phyloP scores from a whole-genome alignment of 2,888 invertebrate genomes.

The Dione juno region DNA sequence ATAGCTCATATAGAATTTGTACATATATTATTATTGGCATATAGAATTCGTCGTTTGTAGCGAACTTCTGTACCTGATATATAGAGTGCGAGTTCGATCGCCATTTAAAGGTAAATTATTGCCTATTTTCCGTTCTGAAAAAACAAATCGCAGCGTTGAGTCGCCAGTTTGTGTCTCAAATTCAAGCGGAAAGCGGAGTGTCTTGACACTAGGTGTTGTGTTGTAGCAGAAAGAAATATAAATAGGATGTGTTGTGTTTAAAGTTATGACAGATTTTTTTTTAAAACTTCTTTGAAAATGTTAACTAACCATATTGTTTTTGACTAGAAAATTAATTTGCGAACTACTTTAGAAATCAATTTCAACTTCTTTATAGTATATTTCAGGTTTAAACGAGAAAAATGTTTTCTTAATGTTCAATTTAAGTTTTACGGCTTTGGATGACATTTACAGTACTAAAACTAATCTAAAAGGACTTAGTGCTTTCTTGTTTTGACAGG shows the following conservation, averaged over 20 bases:
- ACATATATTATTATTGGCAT: background rate
- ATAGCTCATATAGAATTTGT: too few relatives aligned
- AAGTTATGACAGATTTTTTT: background rate
- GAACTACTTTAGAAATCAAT: conserved; percentile 15
- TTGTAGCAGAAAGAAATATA: too few relatives aligned
- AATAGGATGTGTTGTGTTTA: too few relatives aligned
- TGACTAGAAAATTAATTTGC: background rate
- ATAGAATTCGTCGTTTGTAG: background rate
- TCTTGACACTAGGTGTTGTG: too few relatives aligned
- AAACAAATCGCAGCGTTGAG: too few relatives aligned
- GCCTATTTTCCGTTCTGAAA: too few relatives aligned
- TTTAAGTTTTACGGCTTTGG: conserved; percentile 29
- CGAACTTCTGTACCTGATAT: too few relatives aligned
- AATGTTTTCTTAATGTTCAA: conserved; percentile 30
- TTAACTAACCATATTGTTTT: conserved; percentile 3
- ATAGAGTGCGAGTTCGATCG: too few relatives aligned
- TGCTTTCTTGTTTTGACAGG: conserved; percentile 8
- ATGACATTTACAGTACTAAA: conserved; percentile 21
- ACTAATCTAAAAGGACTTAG: conserved; percentile 21
- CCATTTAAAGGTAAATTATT: too few relatives aligned
- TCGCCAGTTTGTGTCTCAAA: too few relatives aligned
- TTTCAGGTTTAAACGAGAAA: conserved; percentile 26
- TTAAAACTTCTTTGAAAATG: conserved; percentile 4
- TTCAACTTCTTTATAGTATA: conserved; percentile 4
- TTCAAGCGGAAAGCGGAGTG: too few relatives aligned